phyloP scores from a whole-genome alignment of 2,797 vertebrate genomes.

The Danio aesculapii region DNA sequence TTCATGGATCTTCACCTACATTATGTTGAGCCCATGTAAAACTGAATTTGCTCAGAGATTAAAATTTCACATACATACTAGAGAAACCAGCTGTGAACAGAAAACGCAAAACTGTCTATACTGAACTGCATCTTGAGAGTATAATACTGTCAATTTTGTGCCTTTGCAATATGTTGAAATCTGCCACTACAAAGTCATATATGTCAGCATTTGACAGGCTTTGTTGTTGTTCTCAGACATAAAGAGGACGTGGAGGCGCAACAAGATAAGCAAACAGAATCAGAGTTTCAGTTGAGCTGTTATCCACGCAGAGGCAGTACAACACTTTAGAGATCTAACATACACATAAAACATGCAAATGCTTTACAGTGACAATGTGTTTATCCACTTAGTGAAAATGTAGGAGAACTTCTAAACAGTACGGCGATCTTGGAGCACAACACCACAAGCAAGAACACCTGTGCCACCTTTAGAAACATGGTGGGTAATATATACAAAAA shows the following conservation, averaged over 20 bases:
- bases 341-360: conserved; percentile 7
- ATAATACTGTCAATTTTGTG: conserved; percentile 10
- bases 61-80: too few relatives aligned
- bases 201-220: conserved; percentile 10
- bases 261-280: conserved; percentile 45
- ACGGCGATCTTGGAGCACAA: conserved; percentile 89
- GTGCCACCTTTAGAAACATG: conserved; percentile 94
- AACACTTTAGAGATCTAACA: neutral
- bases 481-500: conserved; percentile 66
- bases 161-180: conserved; percentile 41
- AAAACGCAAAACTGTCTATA: too few relatives aligned
- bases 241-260: conserved; percentile 39
- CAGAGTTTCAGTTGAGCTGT: conserved; percentile 34
- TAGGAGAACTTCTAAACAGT: conserved; percentile 92
- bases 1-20: too few relatives aligned
- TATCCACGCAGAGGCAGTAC: neutral
- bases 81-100: too few relatives aligned
- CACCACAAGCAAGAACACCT: conserved; percentile 84
- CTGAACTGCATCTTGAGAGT: neutral
- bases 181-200: conserved; percentile 16
- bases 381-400: conserved; percentile 84
- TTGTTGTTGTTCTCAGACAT: conserved; percentile 17
- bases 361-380: neutral
- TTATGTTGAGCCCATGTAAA: too few relatives aligned
- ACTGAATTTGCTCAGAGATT: too few relatives aligned